Evolutionary conservation across 2,888 invertebrate genomes (phyloP), one percentile per base, ranked within the genome.

Genomic region (Danaus chrysippus): DNA sequence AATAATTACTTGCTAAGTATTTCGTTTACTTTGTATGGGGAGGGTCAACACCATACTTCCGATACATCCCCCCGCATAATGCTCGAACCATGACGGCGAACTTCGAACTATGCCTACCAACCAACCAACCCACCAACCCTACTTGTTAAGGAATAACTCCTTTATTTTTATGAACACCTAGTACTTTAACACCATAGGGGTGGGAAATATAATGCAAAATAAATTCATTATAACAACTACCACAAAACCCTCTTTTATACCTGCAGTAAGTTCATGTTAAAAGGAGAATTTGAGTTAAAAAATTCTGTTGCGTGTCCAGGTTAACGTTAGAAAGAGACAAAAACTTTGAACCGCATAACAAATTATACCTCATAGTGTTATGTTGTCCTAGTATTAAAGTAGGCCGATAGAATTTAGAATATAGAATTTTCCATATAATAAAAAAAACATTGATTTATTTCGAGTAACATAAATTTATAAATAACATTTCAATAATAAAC

Each of bases 171-270:
- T 87, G 70, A 66, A 76, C 58, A 72, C 88, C 86, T 87, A 74
- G 87, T 89, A 84, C 74, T 59, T 59, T 59, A 68, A 78, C 78
- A 78, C 81, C 81, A 81, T 84, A 81, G 71, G 86, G 86, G 84
- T 84, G 74, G 76, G 74, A 79, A 74, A 49, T 49, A 13, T 49
- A 5, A 10, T 23, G 42, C 8, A 12, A 52, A 41, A 23, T 55
- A 46, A 10, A 3, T 55, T 17, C 13, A 17, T 12, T 23, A 44
- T 23, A 23, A 23, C 23, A 23, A 34, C 23, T 34, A 34, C 3
- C 23, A 34, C 23, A 34, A 34, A 34, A 34, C 23, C 23, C 23
- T 34, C 23, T 34, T n/a, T 5, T 34, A 34, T 34, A 34, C 23
- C 23, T 34, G 23, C 6, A 34, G 23, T 23, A 1, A 34, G 23